phyloP scores from a whole-genome alignment of 2,797 vertebrate species.

The Poeciliopsis presidionis region DNA sequence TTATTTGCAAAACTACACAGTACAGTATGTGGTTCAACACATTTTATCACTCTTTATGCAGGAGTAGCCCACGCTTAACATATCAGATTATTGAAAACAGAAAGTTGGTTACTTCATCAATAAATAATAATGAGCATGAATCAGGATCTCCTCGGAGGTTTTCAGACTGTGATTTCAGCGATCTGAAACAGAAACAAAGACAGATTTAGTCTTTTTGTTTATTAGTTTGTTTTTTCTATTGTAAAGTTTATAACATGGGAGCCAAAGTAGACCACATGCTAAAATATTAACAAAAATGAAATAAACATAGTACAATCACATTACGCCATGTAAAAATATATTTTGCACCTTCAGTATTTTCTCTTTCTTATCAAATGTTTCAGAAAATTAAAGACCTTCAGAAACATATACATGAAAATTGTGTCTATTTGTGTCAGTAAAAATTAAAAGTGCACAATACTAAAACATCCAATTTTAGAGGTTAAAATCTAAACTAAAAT shows the following conservation, averaged over 20 bases:
- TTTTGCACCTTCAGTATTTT: neutral
- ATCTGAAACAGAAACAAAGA: conserved; percentile 50
- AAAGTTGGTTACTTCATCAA: neutral
- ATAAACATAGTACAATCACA: neutral
- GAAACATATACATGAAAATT: neutral
- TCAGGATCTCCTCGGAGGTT: conserved; percentile 6
- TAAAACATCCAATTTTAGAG: neutral
- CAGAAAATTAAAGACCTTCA: neutral
- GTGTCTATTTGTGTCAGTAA: neutral
- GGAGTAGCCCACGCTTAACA: neutral
- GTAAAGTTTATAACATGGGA: neutral
- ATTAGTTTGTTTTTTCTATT: neutral
- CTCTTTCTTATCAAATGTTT: neutral
- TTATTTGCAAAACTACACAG: conserved; percentile 33
- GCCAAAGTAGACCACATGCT: neutral
- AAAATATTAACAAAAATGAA: neutral
- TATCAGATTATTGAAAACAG: neutral
- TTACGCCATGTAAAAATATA: neutral
- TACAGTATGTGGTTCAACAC: conserved; percentile 26
- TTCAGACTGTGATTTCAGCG: conserved; percentile 44
- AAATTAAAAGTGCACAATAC: neutral
- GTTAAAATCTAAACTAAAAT: neutral
- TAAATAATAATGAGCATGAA: neutral
- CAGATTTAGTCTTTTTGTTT: neutral
- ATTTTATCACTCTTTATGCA: neutral